Percentiles rank a stretch among this genome's conserved stretches.
These are phyloP conservation scores for Lydus trimaculatus DNA, from an alignment of 2,888 invertebrate genomes.

Conservation along the genomic window DNA sequence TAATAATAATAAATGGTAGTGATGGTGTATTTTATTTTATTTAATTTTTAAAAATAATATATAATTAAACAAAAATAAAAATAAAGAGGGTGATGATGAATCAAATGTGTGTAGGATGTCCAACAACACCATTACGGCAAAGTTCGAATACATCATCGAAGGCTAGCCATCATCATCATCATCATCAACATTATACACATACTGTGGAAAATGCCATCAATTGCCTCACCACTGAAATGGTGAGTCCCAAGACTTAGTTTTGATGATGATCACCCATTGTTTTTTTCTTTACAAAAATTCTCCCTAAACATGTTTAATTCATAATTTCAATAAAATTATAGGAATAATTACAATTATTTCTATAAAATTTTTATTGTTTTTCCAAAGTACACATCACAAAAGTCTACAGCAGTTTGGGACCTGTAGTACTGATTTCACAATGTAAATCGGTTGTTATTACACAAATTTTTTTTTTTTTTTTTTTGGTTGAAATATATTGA, in stretches of 20 bases:
- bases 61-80: constrained; percentile 49
- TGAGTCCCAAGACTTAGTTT: constrained; percentile 63
- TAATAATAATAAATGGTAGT: neutral
- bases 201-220: constrained; percentile 77
- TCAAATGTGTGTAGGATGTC: constrained; percentile 67
- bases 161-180: constrained; percentile 31
- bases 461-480: constrained; percentile 29
- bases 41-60: too few relatives aligned
- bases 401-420: constrained; percentile 10
- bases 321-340: neutral
- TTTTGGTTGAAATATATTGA: constrained; percentile 17
- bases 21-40: constrained; percentile 9
- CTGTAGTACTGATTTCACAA: constrained; percentile 39
- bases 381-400: neutral
- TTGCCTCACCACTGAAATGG: constrained; percentile 86
- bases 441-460: constrained; percentile 59
- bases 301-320: too few relatives aligned
- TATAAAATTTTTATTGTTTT: constrained; percentile 14
- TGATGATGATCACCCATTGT: constrained; percentile 13
- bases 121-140: constrained; percentile 66
- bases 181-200: constrained; percentile 60
- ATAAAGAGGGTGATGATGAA: constrained; percentile 36
- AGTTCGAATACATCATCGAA: constrained; percentile 62
- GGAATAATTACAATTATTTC: neutral
- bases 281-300: too few relatives aligned